Evolutionary conservation across 1,140 invertebrate genomes (phyloP), one percentile per base, ranked within the genome.

Genomic region (Drosophila rufa): DNA sequence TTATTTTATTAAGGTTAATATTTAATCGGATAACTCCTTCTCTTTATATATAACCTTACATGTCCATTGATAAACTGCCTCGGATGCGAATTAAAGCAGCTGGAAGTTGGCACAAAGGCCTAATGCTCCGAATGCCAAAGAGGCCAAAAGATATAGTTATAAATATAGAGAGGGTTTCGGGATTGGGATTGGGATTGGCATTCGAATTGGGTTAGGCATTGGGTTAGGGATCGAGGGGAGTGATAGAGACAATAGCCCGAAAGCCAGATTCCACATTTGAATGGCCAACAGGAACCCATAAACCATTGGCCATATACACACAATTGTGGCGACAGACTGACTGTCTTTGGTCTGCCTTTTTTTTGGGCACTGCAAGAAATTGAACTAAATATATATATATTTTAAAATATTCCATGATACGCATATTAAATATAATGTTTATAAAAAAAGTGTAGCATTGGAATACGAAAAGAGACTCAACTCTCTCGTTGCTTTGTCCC

Each of bases 301-400:
- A 77, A 77, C 74, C 42, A 77, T 77, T 73, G 69, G 33, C 27
- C 61, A 45, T 33, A 19, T 36, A 75, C 71, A 75, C 75, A 61
- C 61, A 76, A 59, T 58, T 77, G 62, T 50, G 75, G 56, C 71
- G 69, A 75, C 71, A 75, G 67, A 50, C 69, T 59, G 69, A 43
- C 69, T 73, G 67, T 48, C 69, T 71, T 46, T 46, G 40, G 14
- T 36, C 33, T 47, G 2, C n/a, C 5, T 17, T 38, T 55, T 36
- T 36, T 45, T 38, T 4, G 22, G 15, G 17, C 51, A 55, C 51
- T 55, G 33, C 1, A 4, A 25, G 33, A 56, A 56, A 55, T 15
- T 30, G 0, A 7, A 30, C 27, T 30, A 30, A 30, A 30, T 30
- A 30, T 7, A 1, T 30, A 30, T 30, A 30, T 30, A 30, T 30